These are phyloP conservation scores for Nibea coibor DNA, from an alignment of 2,113 vertebrate genomes.

Conservation along the genomic window DNA sequence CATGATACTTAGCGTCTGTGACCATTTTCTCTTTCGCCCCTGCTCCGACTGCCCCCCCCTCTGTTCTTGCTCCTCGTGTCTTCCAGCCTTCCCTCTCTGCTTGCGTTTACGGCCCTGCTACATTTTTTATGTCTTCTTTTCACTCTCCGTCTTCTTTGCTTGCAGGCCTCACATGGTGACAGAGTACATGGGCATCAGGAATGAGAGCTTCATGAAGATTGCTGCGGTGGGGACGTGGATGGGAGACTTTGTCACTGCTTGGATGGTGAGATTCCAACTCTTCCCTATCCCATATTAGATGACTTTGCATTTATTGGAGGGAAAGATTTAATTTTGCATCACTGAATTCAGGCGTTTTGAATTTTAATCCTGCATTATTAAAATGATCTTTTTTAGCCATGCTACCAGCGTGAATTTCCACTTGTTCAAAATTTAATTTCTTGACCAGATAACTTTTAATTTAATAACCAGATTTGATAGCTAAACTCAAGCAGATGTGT, in stretches of 20 bases:
- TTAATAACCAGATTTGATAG: not conserved
- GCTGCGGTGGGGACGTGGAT: slow-evolving; percentile 99
- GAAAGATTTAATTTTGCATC: not conserved
- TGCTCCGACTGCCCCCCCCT: slow-evolving; percentile 10
- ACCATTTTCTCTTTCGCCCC: slow-evolving; percentile 48
- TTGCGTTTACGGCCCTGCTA: slow-evolving; percentile 11
- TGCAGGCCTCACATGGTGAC: slow-evolving; percentile 94
- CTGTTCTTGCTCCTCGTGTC: slow-evolving; percentile 19
- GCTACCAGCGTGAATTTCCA: not conserved
- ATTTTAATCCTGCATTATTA: slow-evolving; percentile 1
- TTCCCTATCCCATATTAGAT: not conserved
- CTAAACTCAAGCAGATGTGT: not conserved
- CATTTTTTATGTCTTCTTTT: slow-evolving; percentile 38
- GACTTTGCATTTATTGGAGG: not conserved
- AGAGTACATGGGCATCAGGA: slow-evolving; percentile 98
- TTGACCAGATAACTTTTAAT: not conserved
- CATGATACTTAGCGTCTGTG: slow-evolving; percentile 63
- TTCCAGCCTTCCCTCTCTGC: slow-evolving; percentile 26
- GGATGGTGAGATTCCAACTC: slow-evolving; percentile 91
- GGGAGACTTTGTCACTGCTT: slow-evolving; percentile 99
- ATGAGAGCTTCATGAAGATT: slow-evolving; percentile 99
- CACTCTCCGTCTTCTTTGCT: slow-evolving; percentile 36
- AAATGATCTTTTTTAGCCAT: not conserved
- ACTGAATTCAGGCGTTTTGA: not conserved
- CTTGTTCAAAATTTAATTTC: not conserved